Evolutionary conservation across 2,888 invertebrate species (phyloP), one percentile per base, ranked within the genome.

Genomic region (Melieria picta): DNA sequence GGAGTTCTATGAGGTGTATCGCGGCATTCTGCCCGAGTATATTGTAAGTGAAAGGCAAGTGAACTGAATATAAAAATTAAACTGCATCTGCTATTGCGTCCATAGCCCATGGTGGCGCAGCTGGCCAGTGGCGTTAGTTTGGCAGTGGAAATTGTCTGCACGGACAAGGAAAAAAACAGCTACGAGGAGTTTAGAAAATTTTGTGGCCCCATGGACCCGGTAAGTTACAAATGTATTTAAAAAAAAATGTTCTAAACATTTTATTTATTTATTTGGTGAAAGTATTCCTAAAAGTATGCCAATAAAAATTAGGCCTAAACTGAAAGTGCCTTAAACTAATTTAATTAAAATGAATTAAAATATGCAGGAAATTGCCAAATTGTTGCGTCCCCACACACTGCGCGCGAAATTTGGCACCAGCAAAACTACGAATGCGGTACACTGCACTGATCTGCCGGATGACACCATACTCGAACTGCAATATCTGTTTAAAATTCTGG

Each of bases 1-100:
- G 79, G 96, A 97, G 84, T 97, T 97, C 87, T 91, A 93, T 81
- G 97, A 97, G 88, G 93, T 97, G 4, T 98, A 98, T 85, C 95
- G 95, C 84, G 96, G 96, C 2, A 94, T 96, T 66, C 89, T 95
- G 52, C 91, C 91, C 1, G 94, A 95, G 80, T 93, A 91, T 83
- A 89, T 91, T 84, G 93, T 92, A 82, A 80, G 85, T 79, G 69
- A 58, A 7, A 45, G 42, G 61, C 11, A 16, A 47, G 50, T 30
- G 4, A 4, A 50, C 46, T 69, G n/a, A 7, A 10, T 16, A 47
- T 58, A 46, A 46, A 47, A 46, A 66, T 42, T 30, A n/a, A 66
- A 46, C 16, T 55, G 5, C 10, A 2, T 47, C 7, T 42, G 7
- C 7, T 3, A 11, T 43, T 65, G 43, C 48, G 70, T 57, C 5